Evolutionary conservation across 2,888 invertebrate species (phyloP).

Genomic region (Callyntrura sp.): DNA sequence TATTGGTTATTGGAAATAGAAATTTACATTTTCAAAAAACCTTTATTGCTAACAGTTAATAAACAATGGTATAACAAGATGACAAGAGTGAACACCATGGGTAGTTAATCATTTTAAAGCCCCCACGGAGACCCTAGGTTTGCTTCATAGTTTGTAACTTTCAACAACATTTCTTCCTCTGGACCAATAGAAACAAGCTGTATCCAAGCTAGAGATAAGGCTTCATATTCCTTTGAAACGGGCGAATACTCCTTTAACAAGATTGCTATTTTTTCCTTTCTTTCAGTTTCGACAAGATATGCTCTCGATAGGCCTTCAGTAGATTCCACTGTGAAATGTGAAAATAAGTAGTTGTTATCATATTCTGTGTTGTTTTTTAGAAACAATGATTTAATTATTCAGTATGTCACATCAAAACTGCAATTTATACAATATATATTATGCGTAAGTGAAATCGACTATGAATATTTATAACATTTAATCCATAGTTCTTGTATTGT

Average conservation of each 20-base stretch:
- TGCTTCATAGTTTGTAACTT: conserved; percentile 77
- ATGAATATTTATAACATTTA: conserved; percentile 31
- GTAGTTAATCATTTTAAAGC: conserved; percentile 22
- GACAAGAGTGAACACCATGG: background rate
- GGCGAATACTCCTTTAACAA: conserved; percentile 76
- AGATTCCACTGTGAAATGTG: conserved; percentile 79
- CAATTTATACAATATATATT: conserved; percentile 50
- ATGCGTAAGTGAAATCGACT: conserved; percentile 35
- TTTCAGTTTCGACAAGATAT: conserved; percentile 78
- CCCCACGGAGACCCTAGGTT: conserved; percentile 75
- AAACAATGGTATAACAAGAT: conserved; percentile 30
- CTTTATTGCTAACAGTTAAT: conserved; percentile 16
- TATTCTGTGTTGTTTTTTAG: conserved; percentile 36
- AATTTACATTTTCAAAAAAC: background rate
- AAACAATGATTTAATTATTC: conserved; percentile 60
- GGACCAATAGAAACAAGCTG: conserved; percentile 73
- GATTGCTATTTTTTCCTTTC: conserved; percentile 78
- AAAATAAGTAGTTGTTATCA: conserved; percentile 65
- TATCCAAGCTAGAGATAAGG: conserved; percentile 77
- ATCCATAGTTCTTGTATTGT: background rate
- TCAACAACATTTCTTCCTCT: conserved; percentile 75
- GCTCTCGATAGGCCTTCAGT: conserved; percentile 75
- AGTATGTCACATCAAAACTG: conserved; percentile 61
- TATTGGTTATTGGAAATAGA: background rate
- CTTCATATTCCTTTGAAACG: conserved; percentile 75